Percentiles rank a stretch among this genome's conserved stretches.
Evolutionary conservation across 2,797 vertebrate species (phyloP).

Genomic region (Hafferia zeledoni): DNA sequence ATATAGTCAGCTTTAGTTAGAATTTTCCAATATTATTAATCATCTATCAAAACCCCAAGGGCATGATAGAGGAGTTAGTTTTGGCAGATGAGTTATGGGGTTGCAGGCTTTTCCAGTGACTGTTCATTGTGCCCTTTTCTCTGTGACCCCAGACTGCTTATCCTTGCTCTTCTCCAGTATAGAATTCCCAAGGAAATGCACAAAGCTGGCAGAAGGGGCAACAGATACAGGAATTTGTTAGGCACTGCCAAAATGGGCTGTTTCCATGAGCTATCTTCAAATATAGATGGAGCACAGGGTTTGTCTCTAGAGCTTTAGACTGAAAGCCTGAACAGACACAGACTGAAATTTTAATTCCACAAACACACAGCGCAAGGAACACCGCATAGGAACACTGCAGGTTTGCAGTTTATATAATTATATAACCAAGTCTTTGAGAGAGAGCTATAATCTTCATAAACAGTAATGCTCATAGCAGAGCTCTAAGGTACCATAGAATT

Average conservation of each 20-base stretch:
- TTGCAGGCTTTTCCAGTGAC: neutral
- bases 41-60: neutral
- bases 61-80: neutral
- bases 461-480: neutral
- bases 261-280: neutral
- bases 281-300: neutral
- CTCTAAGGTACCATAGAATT: neutral
- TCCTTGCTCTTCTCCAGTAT: neutral
- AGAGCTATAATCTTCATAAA: neutral
- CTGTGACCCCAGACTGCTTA: neutral
- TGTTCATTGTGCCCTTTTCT: neutral
- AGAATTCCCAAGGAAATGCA: neutral
- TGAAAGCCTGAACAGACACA: neutral
- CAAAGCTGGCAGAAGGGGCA: neutral
- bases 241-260: neutral
- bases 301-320: neutral
- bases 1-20: neutral
- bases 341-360: slow-evolving; percentile 1
- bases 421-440: neutral
- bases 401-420: neutral
- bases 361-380: neutral
- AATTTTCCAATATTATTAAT: neutral
- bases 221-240: neutral
- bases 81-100: neutral
- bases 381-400: neutral